Percentiles rank a stretch among this genome's conserved stretches.
phyloP scores from a whole-genome alignment of 2,797 vertebrate genomes.

The Hozukius guyotensis region DNA sequence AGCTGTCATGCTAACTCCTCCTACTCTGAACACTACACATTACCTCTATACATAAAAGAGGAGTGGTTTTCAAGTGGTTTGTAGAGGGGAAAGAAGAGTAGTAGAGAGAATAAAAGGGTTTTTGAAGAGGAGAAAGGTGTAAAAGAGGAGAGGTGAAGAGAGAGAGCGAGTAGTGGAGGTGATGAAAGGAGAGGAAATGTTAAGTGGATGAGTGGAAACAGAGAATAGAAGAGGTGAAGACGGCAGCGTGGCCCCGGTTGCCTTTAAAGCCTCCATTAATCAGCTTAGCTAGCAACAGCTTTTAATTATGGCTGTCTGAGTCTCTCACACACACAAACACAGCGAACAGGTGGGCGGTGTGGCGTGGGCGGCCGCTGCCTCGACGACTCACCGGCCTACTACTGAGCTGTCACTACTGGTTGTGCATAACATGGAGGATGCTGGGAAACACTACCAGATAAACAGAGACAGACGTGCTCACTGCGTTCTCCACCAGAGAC shows the following conservation, averaged over 20 bases:
- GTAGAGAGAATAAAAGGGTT: neutral
- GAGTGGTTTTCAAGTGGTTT: neutral
- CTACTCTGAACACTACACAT: neutral
- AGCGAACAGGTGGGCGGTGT: constrained; percentile 55
- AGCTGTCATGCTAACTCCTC: neutral
- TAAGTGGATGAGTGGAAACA: constrained; percentile 9
- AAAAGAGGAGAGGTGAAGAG: neutral
- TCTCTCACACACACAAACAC: constrained; percentile 31
- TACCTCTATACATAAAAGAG: neutral
- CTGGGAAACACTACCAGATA: constrained; percentile 33
- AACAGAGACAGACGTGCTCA: neutral
- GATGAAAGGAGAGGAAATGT: constrained; percentile 8
- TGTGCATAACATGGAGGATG: constrained; percentile 33
- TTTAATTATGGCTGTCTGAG: constrained; percentile 66
- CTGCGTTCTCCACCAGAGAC: neutral
- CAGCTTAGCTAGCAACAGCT: constrained; percentile 64
- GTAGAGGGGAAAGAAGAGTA: neutral
- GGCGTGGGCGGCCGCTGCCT: constrained; percentile 46
- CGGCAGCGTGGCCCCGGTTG: constrained; percentile 6
- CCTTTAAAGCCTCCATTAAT: constrained; percentile 57
- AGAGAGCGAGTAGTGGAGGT: neutral
- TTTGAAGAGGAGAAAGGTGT: neutral
- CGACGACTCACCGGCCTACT: constrained; percentile 31
- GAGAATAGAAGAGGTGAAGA: constrained; percentile 29
- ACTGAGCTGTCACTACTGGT: constrained; percentile 62